Base-by-base conservation (phyloP, 2,797 vertebrate genomes). In the Thalassophryne amazonica region DNA sequence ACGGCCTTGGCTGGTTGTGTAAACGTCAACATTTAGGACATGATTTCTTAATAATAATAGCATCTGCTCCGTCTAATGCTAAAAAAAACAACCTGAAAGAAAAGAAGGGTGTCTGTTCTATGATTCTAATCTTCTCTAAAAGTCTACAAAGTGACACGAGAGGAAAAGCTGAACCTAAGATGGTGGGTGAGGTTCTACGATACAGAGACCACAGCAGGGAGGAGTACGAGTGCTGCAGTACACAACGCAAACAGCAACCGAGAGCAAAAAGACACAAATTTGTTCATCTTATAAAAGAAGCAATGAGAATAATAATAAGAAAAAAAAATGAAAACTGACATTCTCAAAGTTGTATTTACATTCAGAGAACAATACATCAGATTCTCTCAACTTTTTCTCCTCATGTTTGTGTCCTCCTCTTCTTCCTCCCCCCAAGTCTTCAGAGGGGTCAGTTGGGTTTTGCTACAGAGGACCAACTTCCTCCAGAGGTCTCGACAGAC, bases 261-360 rank as follows among this genome's bases (percentile, higher is more conserved):
- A 61, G 45, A 11, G 37, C 46, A 12, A 45, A 53, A 60, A 35
- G 43, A 45, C 45, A 63, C 52, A 66, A 45, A 11, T 73, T 55
- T 50, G 23, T 66, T 76, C 35, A 41, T 74, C 16, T 74, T 81
- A 72, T 43, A 71, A 80, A 82, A 83, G 33, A 82, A 81, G 58
- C 60, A 22, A 48, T 64, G 40, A 38, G 64, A 78, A 73, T 23
- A n/a, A n/a, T n/a, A n/a, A n/a, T n/a, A n/a, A n/a, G n/a, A n/a
- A n/a, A n/a, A n/a, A n/a, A n/a, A n/a, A 24, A 33, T 16, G 70
- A 73, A 66, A 72, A 80, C 64, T 3, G 53, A 79, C 79, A 83
- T 80, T 81, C 74, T 76, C 43, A 42, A 78, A 49, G 56, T 83
- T 80, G 25, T 85, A 85, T 87, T 79, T 85, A 88, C 84, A 88